Conservation (phyloP, 2,797 vertebrate species). For the Lateolabrax maculatus region DNA sequence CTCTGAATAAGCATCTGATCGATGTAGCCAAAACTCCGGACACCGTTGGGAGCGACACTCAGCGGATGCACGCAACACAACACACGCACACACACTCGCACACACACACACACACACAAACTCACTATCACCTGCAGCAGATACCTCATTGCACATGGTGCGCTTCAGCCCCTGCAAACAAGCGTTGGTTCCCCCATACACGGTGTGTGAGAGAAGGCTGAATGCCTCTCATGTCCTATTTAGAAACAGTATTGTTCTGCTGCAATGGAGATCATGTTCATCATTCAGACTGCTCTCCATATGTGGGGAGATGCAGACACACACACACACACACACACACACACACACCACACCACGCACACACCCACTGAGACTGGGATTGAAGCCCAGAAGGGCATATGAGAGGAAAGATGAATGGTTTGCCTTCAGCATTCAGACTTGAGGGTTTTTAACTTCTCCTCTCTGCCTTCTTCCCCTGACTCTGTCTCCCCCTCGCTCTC, state of each 20-base stretch:
- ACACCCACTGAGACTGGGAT: slow-evolving; percentile 54
- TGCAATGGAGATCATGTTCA: slow-evolving; percentile 78
- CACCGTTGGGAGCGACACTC: slow-evolving; percentile 43
- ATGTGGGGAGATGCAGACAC: slow-evolving; percentile 50
- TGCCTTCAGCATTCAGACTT: slow-evolving; percentile 75
- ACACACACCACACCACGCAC: slow-evolving; percentile 39
- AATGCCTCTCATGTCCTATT: slow-evolving; percentile 78
- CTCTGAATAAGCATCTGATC: slow-evolving; percentile 76
- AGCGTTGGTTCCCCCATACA: slow-evolving; percentile 36
- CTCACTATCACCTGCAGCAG: slow-evolving; percentile 69
- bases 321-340: slow-evolving; percentile 19
- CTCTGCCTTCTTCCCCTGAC: neutral
- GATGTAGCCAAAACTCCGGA: slow-evolving; percentile 69
- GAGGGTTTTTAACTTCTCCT: slow-evolving; percentile 53
- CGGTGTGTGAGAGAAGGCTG: slow-evolving; percentile 57
- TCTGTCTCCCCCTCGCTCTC: neutral
- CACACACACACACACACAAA: neutral
- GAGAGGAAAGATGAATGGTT: slow-evolving; percentile 79
- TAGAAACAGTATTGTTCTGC: slow-evolving; percentile 80
- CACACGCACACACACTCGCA: slow-evolving; percentile 31
- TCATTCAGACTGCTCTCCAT: slow-evolving; percentile 74
- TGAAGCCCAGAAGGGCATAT: slow-evolving; percentile 78
- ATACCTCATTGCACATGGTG: slow-evolving; percentile 66
- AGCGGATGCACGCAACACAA: slow-evolving; percentile 37
- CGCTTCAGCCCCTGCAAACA: slow-evolving; percentile 59